phyloP scores from a whole-genome alignment of 2,888 invertebrate species.

The Mesorhabditis sp. region DNA sequence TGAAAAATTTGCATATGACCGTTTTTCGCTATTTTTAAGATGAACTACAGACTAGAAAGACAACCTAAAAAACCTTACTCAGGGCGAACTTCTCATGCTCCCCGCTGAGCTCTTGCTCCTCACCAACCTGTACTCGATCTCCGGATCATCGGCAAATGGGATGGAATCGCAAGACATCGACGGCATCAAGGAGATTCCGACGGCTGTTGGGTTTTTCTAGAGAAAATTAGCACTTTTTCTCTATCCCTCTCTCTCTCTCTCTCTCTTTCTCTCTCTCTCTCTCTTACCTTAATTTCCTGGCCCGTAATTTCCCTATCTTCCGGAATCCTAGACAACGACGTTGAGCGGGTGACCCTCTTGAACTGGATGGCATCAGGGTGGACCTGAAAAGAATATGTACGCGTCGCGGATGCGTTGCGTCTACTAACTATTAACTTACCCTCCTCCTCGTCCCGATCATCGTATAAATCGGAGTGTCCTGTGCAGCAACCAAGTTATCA shows the following conservation, averaged over 20 bases:
- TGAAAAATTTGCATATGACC: not conserved
- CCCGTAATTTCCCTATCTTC: not conserved
- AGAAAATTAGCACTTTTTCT: not conserved
- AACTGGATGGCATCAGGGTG: not conserved
- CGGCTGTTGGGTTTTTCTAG: not conserved
- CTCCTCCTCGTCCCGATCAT: slow-evolving; percentile 3
- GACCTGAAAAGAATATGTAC: not conserved
- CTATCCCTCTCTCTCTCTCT: not conserved
- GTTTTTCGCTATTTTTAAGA: not conserved
- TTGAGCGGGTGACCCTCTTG: slow-evolving; percentile 1
- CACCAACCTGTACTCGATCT: not conserved
- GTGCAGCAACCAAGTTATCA: too few species aligned
- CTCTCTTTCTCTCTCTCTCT: not conserved
- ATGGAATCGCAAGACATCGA: not conserved
- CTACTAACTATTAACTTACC: not conserved
- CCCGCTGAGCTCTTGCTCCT: too few species aligned
- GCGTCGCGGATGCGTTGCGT: too few species aligned
- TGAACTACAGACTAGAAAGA: not conserved
- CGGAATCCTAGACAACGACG: not conserved
- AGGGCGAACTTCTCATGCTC: not conserved
- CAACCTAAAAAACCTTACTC: not conserved
- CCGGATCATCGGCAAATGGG: not conserved
- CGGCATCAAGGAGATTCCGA: slow-evolving; percentile 5
- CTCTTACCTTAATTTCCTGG: not conserved
- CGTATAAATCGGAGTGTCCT: not conserved